Base-by-base conservation (phyloP, 1,140 invertebrate species). In the Melitaea cinxia region DNA sequence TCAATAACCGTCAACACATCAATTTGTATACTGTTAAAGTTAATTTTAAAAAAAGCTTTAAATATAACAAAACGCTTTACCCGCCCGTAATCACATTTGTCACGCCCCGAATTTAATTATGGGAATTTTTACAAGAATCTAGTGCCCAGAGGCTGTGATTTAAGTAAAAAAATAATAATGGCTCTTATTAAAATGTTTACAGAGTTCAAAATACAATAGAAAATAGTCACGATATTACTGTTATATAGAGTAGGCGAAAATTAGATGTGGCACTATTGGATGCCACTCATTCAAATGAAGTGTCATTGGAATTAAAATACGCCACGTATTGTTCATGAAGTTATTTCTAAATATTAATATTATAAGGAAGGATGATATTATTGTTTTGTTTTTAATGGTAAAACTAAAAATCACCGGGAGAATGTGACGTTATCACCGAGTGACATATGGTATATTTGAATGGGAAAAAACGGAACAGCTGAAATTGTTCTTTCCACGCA, bases 41-140 rank as follows among this genome's bases (percentile, higher is more conserved):
- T 10, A 0, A 10, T 9, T 14, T 3, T 12, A 12, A 21, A 47
- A 47, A 45, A 45, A 33, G 17, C 6, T 3, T 30, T 30, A 28
- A 14, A 65, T 57, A 56, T 42, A 65, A 70, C 65, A 53, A 54
- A 55, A 21, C 61, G 53, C 47, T 69, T 56, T 50, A 15, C 45
- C 67, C 61, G 33, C 17, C 33, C 12, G 47, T 57, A 61, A 62
- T 65, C 39, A 50, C 55, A 52, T 63, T 63, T 42, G 54, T 47
- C 50, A 59, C 68, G 63, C 64, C 59, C 64, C 56, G 58, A 47
- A 57, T 67, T 63, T 66, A 33, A 56, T 65, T 66, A 66, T 67
- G 64, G 52, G 68, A 67, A 71, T 55, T 4, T 58, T 33, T 57
- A 37, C 21, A 26, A 37, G 35, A 54, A 45, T 45, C 15, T 33